These are phyloP conservation scores for Astyanax mexicanus DNA, from an alignment of 2,797 vertebrate species.

Conservation along the genomic window DNA sequence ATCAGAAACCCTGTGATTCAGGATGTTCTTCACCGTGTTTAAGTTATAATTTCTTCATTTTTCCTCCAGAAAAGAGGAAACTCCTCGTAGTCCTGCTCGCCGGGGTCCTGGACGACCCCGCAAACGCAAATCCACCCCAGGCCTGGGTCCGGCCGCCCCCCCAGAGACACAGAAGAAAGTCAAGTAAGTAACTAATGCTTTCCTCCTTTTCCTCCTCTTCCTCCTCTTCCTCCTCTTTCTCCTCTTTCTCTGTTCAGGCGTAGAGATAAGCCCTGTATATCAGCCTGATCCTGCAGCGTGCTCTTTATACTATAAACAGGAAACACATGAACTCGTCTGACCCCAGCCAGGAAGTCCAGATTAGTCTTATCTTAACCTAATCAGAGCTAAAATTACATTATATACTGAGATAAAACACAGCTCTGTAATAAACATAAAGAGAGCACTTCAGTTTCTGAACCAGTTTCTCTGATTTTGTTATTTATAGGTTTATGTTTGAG, in stretches of 20 bases:
- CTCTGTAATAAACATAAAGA: too few species aligned
- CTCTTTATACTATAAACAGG: slow-evolving; percentile 71
- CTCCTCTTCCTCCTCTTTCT: slow-evolving; percentile 25
- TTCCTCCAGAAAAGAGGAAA: slow-evolving; percentile 89
- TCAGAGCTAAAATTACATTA: slow-evolving; percentile 63
- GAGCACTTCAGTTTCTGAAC: too few species aligned
- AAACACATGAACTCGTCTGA: slow-evolving; percentile 66
- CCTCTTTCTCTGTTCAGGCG: not conserved
- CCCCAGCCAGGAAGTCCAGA: slow-evolving; percentile 62
- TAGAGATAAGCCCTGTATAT: slow-evolving; percentile 60
- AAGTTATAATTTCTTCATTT: not conserved
- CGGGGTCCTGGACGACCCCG: slow-evolving; percentile 92
- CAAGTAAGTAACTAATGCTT: slow-evolving; percentile 83
- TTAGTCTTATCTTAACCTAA: slow-evolving; percentile 59
- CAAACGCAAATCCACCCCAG: slow-evolving; percentile 85
- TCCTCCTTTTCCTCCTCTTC: slow-evolving; percentile 25
- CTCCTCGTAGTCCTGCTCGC: slow-evolving; percentile 89
- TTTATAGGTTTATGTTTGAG: too few species aligned
- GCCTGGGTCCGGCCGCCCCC: slow-evolving; percentile 68
- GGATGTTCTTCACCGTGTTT: not conserved
- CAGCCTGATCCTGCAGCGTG: slow-evolving; percentile 51
- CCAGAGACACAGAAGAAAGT: slow-evolving; percentile 82
- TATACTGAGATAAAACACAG: slow-evolving; percentile 19
- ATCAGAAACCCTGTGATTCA: not conserved
- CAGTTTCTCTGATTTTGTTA: too few species aligned